These are phyloP conservation scores for Tragelaphus buxtoni DNA, from an alignment of 2,113 vertebrate genomes.

Conservation along the genomic window DNA sequence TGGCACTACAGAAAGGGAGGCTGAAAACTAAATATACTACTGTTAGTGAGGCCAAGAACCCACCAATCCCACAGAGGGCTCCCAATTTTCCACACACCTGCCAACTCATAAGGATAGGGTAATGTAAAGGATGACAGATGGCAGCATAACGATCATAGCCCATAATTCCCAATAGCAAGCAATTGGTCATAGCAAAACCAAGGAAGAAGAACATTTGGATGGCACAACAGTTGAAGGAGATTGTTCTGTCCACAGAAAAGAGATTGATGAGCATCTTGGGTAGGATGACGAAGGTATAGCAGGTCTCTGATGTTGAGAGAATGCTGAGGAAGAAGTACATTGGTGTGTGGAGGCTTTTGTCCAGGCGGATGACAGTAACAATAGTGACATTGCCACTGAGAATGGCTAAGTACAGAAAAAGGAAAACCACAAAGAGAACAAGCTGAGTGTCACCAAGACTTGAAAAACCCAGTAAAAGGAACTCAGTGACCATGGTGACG, in stretches of 20 bases:
- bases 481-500: slow-evolving; percentile 7
- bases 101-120: slow-evolving; percentile 57
- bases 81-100: slow-evolving; percentile 20
- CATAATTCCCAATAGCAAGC: slow-evolving; percentile 59
- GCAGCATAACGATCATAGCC: slow-evolving; percentile 61
- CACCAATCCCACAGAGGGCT: slow-evolving; percentile 6
- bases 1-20: slow-evolving; percentile 61
- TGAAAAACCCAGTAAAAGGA: slow-evolving; percentile 44
- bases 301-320: slow-evolving; percentile 57
- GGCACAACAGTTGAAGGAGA: slow-evolving; percentile 48
- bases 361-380: background rate
- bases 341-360: slow-evolving; percentile 44
- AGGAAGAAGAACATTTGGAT: slow-evolving; percentile 55
- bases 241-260: slow-evolving; percentile 16
- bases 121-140: slow-evolving; percentile 61
- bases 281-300: slow-evolving; percentile 43
- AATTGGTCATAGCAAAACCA: slow-evolving; percentile 52
- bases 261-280: slow-evolving; percentile 62
- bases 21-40: slow-evolving; percentile 55
- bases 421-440: slow-evolving; percentile 39
- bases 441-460: slow-evolving; percentile 38
- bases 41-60: slow-evolving; percentile 35
- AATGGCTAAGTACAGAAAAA: slow-evolving; percentile 45
- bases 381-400: slow-evolving; percentile 37
- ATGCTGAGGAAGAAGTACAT: slow-evolving; percentile 61